Evolutionary conservation across 2,888 invertebrate species (phyloP).

Genomic region (Andrena camellia): DNA sequence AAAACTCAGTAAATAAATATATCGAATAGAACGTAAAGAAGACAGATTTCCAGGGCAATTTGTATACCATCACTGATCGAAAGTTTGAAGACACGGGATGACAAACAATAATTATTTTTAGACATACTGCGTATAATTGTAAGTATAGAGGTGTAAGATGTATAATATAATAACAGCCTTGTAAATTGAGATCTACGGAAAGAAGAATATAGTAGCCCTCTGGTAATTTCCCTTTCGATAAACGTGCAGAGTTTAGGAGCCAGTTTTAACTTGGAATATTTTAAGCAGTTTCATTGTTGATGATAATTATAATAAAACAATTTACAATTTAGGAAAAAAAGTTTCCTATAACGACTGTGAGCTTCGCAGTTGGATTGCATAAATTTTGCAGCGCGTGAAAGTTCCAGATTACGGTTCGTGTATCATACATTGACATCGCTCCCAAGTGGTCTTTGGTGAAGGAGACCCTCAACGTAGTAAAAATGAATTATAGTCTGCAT

Average conservation of each 20-base stretch:
- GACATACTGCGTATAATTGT: conserved; percentile 46
- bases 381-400: not conserved
- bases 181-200: conserved; percentile 52
- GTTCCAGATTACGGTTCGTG: not conserved
- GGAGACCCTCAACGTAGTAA: not conserved
- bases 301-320: not conserved
- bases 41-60: conserved; percentile 8
- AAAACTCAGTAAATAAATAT: not conserved
- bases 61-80: conserved; percentile 24
- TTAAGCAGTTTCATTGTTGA: conserved; percentile 13
- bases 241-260: conserved; percentile 5
- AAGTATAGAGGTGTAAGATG: conserved; percentile 55
- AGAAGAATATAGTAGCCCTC: not conserved
- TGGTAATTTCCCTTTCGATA: conserved; percentile 13
- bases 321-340: no score
- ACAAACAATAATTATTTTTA: conserved; percentile 45
- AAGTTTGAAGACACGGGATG: conserved; percentile 32
- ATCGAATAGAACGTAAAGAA: not conserved
- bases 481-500: not conserved
- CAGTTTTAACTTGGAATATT: conserved; percentile 1
- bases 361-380: conserved; percentile 4
- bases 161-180: conserved; percentile 57
- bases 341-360: not conserved
- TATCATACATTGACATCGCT: not conserved
- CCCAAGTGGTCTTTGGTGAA: not conserved